These are phyloP conservation scores for Papilio polytes DNA, from an alignment of 1,140 invertebrate genomes.

Conservation along the genomic window DNA sequence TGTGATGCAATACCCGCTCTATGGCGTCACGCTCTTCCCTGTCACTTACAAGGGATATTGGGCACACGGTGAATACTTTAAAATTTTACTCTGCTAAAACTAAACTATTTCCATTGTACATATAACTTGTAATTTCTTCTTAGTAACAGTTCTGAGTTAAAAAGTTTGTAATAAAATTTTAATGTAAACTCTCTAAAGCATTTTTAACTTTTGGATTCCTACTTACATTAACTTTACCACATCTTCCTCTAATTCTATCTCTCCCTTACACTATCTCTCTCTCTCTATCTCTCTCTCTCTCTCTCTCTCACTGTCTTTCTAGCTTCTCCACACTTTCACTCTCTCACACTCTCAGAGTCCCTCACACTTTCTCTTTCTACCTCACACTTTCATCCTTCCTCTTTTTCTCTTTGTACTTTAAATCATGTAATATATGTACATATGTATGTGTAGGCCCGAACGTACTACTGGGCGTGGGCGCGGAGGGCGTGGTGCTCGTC, in stretches of 20 bases:
- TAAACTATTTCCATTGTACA: too few species aligned
- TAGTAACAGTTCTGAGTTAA: too few species aligned
- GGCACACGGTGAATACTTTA: conserved; percentile 92
- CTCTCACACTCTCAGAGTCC: too few species aligned
- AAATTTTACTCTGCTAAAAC: neutral
- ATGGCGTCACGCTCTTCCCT: conserved; percentile 96
- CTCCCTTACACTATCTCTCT: too few species aligned
- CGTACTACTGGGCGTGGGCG: conserved; percentile 93
- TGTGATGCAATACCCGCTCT: conserved; percentile 98
- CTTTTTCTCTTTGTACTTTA: neutral
- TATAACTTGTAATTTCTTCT: too few species aligned
- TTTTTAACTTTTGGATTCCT: neutral
- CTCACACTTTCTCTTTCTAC: neutral
- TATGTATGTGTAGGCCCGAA: conserved; percentile 70
- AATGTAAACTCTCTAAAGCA: neutral
- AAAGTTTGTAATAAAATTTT: too few species aligned
- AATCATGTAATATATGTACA: conserved; percentile 1
- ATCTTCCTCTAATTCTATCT: too few species aligned
- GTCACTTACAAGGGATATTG: conserved; percentile 96
- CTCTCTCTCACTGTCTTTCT: neutral
- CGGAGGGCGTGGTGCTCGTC: conserved; percentile 94
- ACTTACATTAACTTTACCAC: neutral
- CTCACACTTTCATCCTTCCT: neutral
- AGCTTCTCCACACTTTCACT: too few species aligned
- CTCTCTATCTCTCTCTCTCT: neutral